Conservation (phyloP, 2,113 vertebrate species). For the Oenanthe melanoleuca region DNA sequence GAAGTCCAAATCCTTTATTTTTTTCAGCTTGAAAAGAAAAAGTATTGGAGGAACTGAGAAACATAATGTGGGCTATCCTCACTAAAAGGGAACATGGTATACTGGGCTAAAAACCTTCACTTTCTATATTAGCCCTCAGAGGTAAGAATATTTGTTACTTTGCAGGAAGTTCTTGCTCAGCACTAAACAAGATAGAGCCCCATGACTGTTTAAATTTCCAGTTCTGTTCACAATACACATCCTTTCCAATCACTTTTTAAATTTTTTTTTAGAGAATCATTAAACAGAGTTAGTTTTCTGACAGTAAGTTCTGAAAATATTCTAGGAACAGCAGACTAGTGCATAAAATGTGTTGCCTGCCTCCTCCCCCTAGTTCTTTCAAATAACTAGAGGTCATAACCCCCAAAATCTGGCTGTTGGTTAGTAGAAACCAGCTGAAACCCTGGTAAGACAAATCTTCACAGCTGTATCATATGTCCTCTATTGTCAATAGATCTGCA, state of each 20-base stretch:
- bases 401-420: constrained; percentile 50
- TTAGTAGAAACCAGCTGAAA: constrained; percentile 54
- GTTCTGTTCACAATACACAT: not conserved
- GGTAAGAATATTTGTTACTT: not conserved
- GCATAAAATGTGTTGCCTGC: constrained; percentile 11
- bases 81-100: not conserved
- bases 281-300: not conserved
- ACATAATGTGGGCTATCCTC: not conserved
- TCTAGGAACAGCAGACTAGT: not conserved
- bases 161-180: not conserved
- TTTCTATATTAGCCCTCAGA: not conserved
- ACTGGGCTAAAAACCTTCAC: not conserved
- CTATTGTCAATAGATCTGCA: constrained; percentile 39
- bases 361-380: not conserved
- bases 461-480: constrained; percentile 42
- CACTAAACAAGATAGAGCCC: not conserved
- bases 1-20: not conserved
- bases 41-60: not conserved
- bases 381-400: constrained; percentile 47
- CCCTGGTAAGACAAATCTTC: constrained; percentile 52
- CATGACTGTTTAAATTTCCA: not conserved
- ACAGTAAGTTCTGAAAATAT: not conserved
- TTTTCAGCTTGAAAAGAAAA: not conserved
- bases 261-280: not conserved
- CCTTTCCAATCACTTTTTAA: not conserved